Evolutionary conservation across 1,140 invertebrate species (phyloP).

Genomic region (Oscheius sp.): DNA sequence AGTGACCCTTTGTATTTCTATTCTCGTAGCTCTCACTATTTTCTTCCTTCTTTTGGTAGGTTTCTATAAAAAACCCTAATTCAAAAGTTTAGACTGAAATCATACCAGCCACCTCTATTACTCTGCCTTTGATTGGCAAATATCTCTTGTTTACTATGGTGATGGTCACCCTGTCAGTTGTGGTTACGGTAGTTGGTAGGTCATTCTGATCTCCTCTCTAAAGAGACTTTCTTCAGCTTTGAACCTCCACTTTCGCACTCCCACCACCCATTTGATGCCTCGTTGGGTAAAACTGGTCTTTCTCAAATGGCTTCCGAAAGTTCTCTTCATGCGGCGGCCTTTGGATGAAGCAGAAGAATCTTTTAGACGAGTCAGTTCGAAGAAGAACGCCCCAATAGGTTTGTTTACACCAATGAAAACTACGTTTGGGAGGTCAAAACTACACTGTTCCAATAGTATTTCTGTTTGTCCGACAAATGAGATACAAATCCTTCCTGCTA

Average conservation of each 20-base stretch:
- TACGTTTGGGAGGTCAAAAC: neutral
- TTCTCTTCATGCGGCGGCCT: conserved; percentile 63
- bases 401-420: neutral
- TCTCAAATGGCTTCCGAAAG: conserved; percentile 80
- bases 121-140: conserved; percentile 89
- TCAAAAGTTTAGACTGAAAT: conserved; percentile 78
- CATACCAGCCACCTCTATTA: conserved; percentile 95
- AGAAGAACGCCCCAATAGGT: conserved; percentile 1
- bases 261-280: conserved; percentile 88
- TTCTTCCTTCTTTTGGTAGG: conserved; percentile 89
- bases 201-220: conserved; percentile 9
- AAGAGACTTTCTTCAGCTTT: conserved; percentile 75
- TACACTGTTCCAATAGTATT: too few relatives aligned
- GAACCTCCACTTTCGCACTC: conserved; percentile 93
- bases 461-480: neutral
- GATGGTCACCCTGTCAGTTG: conserved; percentile 93
- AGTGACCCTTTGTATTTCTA: conserved; percentile 93
- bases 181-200: conserved; percentile 82
- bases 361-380: conserved; percentile 23
- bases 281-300: conserved; percentile 84
- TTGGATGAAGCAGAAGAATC: conserved; percentile 44
- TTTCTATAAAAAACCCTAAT: neutral
- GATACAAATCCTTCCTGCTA: conserved; percentile 32
- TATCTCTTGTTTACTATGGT: conserved; percentile 99
- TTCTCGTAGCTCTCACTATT: conserved; percentile 97